Evolutionary conservation across 2,113 vertebrate species (phyloP).

Genomic region (Prunella fulvescens): DNA sequence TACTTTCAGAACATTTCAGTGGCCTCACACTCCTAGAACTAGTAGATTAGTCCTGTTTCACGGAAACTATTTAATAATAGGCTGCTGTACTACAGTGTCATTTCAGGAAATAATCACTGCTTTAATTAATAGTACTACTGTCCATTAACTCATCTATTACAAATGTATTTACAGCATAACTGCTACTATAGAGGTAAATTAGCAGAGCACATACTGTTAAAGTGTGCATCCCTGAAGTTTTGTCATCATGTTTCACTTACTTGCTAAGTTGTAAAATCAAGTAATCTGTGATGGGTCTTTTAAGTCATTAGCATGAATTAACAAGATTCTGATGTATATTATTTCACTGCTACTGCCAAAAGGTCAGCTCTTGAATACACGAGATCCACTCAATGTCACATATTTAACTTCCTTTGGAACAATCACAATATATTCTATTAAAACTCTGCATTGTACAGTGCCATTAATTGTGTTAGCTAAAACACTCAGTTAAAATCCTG

Average conservation of each 20-base stretch:
- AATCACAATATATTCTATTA: neutral
- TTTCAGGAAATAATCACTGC: neutral
- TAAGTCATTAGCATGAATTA: slow-evolving; percentile 46
- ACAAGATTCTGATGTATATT: slow-evolving; percentile 25
- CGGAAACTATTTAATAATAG: neutral
- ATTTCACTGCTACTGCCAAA: slow-evolving; percentile 16
- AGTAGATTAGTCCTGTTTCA: neutral
- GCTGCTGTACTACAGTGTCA: neutral
- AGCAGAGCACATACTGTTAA: neutral
- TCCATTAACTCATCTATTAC: neutral
- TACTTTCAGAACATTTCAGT: neutral
- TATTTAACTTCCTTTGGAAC: neutral
- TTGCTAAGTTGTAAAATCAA: slow-evolving; percentile 44
- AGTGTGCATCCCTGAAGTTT: neutral
- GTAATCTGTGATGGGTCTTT: neutral
- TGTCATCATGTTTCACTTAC: slow-evolving; percentile 29
- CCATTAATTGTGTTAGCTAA: neutral
- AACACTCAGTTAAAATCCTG: neutral
- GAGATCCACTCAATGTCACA: neutral
- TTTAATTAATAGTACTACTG: neutral
- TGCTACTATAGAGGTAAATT: neutral
- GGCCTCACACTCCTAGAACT: neutral
- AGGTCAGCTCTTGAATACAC: neutral
- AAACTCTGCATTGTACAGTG: neutral
- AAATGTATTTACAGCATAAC: neutral